These are phyloP conservation scores for Syrrhaptes paradoxus DNA, from an alignment of 2,113 vertebrate genomes.

Conservation along the genomic window DNA sequence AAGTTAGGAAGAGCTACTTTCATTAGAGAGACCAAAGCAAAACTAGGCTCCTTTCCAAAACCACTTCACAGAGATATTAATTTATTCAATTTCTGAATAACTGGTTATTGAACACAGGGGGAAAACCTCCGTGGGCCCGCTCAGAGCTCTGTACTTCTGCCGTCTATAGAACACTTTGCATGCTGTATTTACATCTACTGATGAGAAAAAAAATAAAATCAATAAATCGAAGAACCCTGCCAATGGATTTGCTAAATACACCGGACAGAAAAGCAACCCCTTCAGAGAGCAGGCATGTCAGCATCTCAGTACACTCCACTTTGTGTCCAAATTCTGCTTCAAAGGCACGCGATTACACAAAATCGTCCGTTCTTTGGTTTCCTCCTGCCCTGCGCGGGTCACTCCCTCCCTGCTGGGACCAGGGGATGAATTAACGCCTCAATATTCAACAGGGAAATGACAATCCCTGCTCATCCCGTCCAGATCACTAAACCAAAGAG, in stretches of 20 bases:
- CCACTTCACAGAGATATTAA: conserved; percentile 16
- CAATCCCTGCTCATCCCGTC: not conserved
- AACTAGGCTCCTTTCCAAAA: conserved; percentile 35
- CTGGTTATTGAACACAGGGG: not conserved
- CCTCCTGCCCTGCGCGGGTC: not conserved
- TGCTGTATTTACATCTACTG: not conserved
- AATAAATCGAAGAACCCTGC: not conserved
- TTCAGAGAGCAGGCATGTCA: not conserved
- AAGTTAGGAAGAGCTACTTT: not conserved
- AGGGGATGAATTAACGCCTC: not conserved
- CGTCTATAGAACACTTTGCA: not conserved
- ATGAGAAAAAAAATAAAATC: not conserved
- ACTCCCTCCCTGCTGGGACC: not conserved
- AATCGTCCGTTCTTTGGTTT: not conserved
- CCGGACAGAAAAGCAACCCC: not conserved
- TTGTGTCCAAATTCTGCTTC: not conserved
- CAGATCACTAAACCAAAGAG: not conserved
- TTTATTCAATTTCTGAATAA: not conserved
- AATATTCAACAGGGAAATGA: not conserved
- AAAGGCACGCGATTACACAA: not conserved
- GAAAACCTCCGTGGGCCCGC: rapidly evolving
- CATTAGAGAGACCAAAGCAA: conserved; percentile 5
- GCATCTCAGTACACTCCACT: not conserved
- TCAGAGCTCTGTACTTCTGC: not conserved
- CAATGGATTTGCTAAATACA: not conserved